These are phyloP conservation scores for Arenaria interpres DNA, from an alignment of 2,113 vertebrate genomes.

Conservation along the genomic window DNA sequence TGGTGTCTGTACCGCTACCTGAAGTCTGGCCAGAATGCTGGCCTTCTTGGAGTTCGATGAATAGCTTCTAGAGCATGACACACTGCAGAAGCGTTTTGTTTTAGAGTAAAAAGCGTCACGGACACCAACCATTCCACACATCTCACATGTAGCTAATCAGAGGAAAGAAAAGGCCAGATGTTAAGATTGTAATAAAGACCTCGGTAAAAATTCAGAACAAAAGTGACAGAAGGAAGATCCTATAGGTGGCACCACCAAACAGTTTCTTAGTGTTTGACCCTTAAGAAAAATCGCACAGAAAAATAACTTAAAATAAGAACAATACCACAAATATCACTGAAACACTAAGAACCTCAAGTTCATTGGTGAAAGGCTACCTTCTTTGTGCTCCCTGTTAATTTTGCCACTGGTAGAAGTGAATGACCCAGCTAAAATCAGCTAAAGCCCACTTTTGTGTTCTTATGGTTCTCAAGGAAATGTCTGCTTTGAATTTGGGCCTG, in stretches of 20 bases:
- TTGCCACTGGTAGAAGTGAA: neutral
- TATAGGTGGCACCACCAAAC: neutral
- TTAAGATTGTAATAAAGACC: neutral
- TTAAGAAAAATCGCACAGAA: neutral
- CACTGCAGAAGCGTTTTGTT: constrained; percentile 98
- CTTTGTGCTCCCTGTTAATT: neutral
- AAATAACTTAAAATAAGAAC: neutral
- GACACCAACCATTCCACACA: constrained; percentile 99
- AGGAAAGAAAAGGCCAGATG: neutral
- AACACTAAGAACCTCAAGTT: neutral
- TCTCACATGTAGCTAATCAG: constrained; percentile 92
- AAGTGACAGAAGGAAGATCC: neutral
- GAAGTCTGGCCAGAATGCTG: constrained; percentile 98
- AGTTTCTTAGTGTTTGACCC: neutral
- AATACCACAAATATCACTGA: neutral
- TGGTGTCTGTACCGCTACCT: constrained; percentile 85
- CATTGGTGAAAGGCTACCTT: neutral
- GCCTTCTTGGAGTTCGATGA: constrained; percentile 99
- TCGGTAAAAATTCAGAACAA: neutral
- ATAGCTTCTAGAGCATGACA: constrained; percentile 97
- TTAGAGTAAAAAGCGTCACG: constrained; percentile 98
- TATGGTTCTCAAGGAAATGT: neutral
- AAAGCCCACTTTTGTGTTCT: neutral
- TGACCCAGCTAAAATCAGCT: neutral
- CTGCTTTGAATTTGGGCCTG: neutral